Conservation (phyloP, 30 jellyfish, hydroid and myxozoan genomes). For the Pseudorhiza aurosa region DNA sequence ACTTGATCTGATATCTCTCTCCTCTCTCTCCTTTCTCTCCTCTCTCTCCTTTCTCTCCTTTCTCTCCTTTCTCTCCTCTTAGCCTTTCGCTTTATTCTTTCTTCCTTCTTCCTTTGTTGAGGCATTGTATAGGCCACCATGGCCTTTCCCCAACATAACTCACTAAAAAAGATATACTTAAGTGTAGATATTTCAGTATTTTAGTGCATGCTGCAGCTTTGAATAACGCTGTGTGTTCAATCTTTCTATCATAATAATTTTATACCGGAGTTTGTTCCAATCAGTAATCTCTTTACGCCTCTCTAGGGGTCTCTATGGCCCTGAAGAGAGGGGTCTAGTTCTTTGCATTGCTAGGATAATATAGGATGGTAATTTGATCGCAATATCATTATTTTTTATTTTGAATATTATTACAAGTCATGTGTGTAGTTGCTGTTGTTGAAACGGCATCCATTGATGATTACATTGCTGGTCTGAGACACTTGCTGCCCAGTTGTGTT, state of each 20-base stretch:
- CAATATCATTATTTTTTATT: neutral
- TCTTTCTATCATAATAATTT: neutral
- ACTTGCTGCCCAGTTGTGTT: neutral
- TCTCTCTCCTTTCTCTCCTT: too few species aligned
- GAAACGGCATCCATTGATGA: neutral
- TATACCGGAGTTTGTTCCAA: slow-evolving; percentile 1
- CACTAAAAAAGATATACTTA: too few species aligned
- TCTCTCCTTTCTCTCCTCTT: too few species aligned
- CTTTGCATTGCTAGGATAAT: neutral
- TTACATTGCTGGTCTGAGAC: neutral
- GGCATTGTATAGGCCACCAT: too few species aligned
- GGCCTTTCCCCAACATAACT: too few species aligned
- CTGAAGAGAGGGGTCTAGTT: neutral
- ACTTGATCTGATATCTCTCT: too few species aligned
- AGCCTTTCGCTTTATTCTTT: too few species aligned
- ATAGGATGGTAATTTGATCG: neutral
- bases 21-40: too few species aligned
- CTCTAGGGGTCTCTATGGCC: slow-evolving; percentile 1
- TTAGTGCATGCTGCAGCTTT: neutral
- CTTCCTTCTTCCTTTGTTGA: too few species aligned
- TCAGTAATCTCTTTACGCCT: neutral
- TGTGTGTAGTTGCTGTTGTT: neutral
- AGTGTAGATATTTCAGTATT: too few species aligned
- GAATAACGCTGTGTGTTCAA: neutral
- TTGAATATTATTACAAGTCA: neutral